phyloP scores from a whole-genome alignment of 2,888 invertebrate species.

The Synanthedon myopaeformis region DNA sequence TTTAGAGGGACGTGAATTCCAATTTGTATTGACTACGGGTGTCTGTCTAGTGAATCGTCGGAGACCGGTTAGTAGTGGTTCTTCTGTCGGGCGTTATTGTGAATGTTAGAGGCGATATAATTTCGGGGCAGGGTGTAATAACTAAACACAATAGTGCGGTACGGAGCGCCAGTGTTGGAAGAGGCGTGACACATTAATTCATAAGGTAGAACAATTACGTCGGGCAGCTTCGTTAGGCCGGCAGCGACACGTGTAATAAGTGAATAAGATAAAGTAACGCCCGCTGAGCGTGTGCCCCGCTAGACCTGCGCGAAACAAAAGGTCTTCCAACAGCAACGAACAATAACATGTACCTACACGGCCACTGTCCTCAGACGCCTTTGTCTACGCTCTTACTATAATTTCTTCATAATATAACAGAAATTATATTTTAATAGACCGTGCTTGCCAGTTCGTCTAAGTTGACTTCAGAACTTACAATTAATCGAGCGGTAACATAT shows the following conservation, averaged over 20 bases:
- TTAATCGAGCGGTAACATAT: too few relatives aligned
- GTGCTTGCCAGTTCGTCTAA: too few relatives aligned
- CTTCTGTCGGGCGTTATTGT: slow-evolving; percentile 23
- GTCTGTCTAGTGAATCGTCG: too few relatives aligned
- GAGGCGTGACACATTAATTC: slow-evolving; percentile 22
- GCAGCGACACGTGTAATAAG: slow-evolving; percentile 56
- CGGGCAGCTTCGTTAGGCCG: slow-evolving; percentile 45
- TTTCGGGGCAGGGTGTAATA: slow-evolving; percentile 12
- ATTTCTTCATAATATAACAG: slow-evolving; percentile 8
- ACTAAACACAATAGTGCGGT: slow-evolving; percentile 13
- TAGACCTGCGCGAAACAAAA: slow-evolving; percentile 33
- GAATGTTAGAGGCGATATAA: slow-evolving; percentile 22
- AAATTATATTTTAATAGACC: slow-evolving; percentile 1
- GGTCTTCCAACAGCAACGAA: slow-evolving; percentile 45
- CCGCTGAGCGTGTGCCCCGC: slow-evolving; percentile 28
- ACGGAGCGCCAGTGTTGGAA: background rate
- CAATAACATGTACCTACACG: slow-evolving; percentile 25
- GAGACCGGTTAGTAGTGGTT: slow-evolving; percentile 6
- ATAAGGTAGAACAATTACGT: slow-evolving; percentile 43
- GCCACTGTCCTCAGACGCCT: slow-evolving; percentile 24
- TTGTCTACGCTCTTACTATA: slow-evolving; percentile 21
- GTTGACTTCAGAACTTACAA: too few relatives aligned
- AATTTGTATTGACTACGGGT: too few relatives aligned
- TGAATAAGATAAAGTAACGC: slow-evolving; percentile 59
- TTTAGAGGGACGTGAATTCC: too few relatives aligned